phyloP scores from a whole-genome alignment of 2,888 invertebrate genomes.

The Amphipoea oculea region DNA sequence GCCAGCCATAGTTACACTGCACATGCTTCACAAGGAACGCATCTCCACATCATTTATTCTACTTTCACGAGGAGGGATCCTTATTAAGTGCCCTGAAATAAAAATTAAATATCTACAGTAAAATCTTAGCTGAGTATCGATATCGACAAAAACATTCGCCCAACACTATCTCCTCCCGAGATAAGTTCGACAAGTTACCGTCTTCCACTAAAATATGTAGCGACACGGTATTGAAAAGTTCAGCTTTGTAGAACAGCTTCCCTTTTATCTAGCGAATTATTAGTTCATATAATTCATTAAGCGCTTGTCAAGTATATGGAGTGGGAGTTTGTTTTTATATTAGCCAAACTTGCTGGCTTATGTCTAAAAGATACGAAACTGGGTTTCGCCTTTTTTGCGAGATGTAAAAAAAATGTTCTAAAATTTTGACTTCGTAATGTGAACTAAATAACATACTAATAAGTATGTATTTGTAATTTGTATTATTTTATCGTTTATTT shows the following conservation, averaged over 20 bases:
- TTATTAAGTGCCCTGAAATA: not conserved
- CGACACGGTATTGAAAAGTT: conserved; percentile 88
- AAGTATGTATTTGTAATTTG: not conserved
- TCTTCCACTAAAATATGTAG: conserved; percentile 88
- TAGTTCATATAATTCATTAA: conserved; percentile 71
- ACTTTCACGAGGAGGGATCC: not conserved
- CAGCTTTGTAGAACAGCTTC: conserved; percentile 76
- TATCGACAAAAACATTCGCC: conserved; percentile 32
- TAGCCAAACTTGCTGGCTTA: not conserved
- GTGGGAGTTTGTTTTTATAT: not conserved
- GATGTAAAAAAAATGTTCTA: too few species aligned
- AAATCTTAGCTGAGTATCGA: conserved; percentile 18
- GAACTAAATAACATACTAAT: not conserved
- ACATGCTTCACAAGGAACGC: not conserved
- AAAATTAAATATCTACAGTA: not conserved
- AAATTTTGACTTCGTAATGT: not conserved
- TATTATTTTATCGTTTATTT: not conserved
- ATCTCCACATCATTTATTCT: not conserved
- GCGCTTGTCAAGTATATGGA: conserved; percentile 27
- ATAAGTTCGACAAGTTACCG: conserved; percentile 87
- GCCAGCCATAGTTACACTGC: not conserved
- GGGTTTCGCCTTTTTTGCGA: not conserved
- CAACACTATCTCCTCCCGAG: conserved; percentile 73
- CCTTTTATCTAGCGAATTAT: conserved; percentile 74
- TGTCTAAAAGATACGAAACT: too few species aligned